Percentiles rank a stretch among this genome's conserved stretches.
Conservation (phyloP, 2,888 invertebrate genomes). For the Trissolcus brochymenae region DNA sequence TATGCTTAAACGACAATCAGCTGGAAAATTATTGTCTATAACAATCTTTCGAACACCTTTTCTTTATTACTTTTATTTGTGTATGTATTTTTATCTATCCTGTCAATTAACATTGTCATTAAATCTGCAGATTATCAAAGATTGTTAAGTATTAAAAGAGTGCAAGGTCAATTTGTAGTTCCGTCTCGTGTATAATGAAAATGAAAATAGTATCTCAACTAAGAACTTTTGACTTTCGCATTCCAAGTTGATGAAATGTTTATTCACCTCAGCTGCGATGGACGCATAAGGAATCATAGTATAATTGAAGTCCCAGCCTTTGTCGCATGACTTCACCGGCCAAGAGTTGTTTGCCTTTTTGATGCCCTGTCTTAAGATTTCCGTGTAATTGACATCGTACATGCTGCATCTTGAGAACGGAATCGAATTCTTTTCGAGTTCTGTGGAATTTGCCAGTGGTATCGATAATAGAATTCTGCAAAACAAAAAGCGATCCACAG, state of each 20-base stretch:
- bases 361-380: slow-evolving; percentile 79
- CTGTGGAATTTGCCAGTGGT: slow-evolving; percentile 77
- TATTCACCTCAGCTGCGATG: slow-evolving; percentile 87
- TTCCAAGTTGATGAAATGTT: neutral
- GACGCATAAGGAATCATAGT: slow-evolving; percentile 89
- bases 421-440: slow-evolving; percentile 70
- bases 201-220: too few relatives aligned
- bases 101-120: too few relatives aligned
- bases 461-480: slow-evolving; percentile 84
- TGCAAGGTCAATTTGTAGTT: too few relatives aligned
- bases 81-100: neutral
- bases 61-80: neutral
- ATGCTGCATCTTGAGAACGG: slow-evolving; percentile 84
- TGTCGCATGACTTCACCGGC: slow-evolving; percentile 82
- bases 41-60: neutral
- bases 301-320: slow-evolving; percentile 90
- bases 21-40: neutral
- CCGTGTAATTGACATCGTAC: slow-evolving; percentile 86
- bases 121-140: too few relatives aligned
- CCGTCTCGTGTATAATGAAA: too few relatives aligned
- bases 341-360: slow-evolving; percentile 82
- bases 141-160: too few relatives aligned
- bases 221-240: neutral
- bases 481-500: slow-evolving; percentile 3
- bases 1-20: neutral